Evolutionary conservation across 2,888 invertebrate species (phyloP).

Genomic region (Drosophila ustulata): DNA sequence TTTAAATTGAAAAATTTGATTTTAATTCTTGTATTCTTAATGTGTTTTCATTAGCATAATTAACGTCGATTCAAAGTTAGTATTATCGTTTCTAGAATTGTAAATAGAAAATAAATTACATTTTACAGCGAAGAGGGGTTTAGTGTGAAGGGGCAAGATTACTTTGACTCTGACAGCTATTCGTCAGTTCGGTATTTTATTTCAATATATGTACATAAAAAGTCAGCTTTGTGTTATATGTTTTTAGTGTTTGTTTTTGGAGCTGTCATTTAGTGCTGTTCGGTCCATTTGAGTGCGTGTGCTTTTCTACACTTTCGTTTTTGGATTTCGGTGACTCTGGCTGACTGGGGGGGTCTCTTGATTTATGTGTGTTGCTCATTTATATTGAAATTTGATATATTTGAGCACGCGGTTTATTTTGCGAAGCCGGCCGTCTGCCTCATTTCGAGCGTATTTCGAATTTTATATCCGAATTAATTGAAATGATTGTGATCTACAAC

Average conservation of each 20-base stretch:
- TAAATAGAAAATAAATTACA: constrained; percentile 72
- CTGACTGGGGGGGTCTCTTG: constrained; percentile 56
- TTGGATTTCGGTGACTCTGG: constrained; percentile 8
- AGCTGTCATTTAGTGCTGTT: constrained; percentile 6
- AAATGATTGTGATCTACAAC: constrained; percentile 80
- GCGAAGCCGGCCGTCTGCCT: constrained; percentile 67
- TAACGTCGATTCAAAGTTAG: constrained; percentile 75
- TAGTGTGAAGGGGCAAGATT: constrained; percentile 40
- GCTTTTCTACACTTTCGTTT: constrained; percentile 61
- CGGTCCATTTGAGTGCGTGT: constrained; percentile 42
- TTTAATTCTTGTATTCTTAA: constrained; percentile 81
- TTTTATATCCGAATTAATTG: constrained; percentile 80
- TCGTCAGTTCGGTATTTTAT: constrained; percentile 62
- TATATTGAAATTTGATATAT: constrained; percentile 80
- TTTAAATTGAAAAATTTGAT: constrained; percentile 82
- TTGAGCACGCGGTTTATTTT: constrained; percentile 69
- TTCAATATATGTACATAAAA: constrained; percentile 60
- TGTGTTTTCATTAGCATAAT: constrained; percentile 84
- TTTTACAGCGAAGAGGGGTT: constrained; percentile 56
- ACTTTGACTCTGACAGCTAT: constrained; percentile 64
- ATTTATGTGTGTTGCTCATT: constrained; percentile 77
- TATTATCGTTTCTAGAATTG: constrained; percentile 49
- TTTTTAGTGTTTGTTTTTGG: constrained; percentile 1
- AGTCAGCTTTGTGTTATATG: constrained; percentile 29
- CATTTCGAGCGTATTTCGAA: constrained; percentile 56